These are phyloP conservation scores for Idris sp. DNA, from an alignment of 1,140 invertebrate genomes.

Conservation along the genomic window DNA sequence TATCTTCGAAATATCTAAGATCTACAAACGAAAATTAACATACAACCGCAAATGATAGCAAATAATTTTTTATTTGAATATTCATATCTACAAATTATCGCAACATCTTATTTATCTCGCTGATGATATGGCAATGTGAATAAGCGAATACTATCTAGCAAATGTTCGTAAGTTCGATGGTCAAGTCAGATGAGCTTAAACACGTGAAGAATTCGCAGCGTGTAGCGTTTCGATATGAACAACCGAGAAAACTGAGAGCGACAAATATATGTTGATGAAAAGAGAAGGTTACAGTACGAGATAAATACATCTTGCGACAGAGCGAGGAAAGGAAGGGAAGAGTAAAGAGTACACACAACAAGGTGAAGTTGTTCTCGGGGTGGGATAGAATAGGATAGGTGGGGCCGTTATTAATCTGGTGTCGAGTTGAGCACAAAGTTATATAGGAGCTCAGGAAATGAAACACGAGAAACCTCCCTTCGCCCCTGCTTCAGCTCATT, in stretches of 20 bases:
- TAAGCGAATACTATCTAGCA: constrained; percentile 28
- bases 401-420: constrained; percentile 79
- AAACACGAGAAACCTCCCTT: constrained; percentile 77
- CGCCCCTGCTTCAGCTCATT: constrained; percentile 59
- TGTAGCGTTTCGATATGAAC: constrained; percentile 58
- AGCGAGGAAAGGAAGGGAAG: constrained; percentile 50
- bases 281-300: constrained; percentile 50
- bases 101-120: constrained; percentile 39
- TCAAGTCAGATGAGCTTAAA: constrained; percentile 50
- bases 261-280: constrained; percentile 51
- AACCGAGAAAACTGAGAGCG: constrained; percentile 39
- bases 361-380: constrained; percentile 70
- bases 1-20: no score
- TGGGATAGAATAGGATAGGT: constrained; percentile 75
- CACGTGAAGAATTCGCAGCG: constrained; percentile 70
- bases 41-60: neutral
- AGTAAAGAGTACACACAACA: constrained; percentile 70
- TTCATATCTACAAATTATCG: constrained; percentile 18
- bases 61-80: neutral
- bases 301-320: constrained; percentile 51
- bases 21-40: neutral
- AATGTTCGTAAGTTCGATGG: constrained; percentile 55
- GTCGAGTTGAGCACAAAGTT: constrained; percentile 79
- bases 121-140: constrained; percentile 13
- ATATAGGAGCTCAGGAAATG: constrained; percentile 80